Conservation (phyloP, 1,140 invertebrate species). For the Polypedilum vanderplanki region DNA sequence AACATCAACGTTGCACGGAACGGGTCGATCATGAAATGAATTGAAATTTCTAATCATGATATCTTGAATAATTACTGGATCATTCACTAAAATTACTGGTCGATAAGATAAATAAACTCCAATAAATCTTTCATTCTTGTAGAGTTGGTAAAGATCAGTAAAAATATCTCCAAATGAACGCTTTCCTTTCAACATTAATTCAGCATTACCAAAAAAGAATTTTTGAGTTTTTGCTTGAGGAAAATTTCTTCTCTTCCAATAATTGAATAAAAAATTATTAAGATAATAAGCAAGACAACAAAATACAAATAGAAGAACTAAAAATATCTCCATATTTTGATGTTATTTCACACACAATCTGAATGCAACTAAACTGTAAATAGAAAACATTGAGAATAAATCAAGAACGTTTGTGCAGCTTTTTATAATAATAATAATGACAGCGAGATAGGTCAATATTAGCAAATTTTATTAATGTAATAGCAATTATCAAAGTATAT, state of each 20-base stretch:
- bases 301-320: not conserved
- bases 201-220: not conserved
- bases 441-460: no score
- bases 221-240: not conserved
- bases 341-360: not conserved
- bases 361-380: not conserved
- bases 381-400: slow-evolving; percentile 2
- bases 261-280: not conserved
- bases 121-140: not conserved
- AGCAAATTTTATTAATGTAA: no score
- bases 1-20: slow-evolving; percentile 36
- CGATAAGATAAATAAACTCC: slow-evolving; percentile 37
- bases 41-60: slow-evolving; percentile 44
- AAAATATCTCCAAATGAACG: not conserved
- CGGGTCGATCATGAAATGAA: slow-evolving; percentile 41
- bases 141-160: not conserved
- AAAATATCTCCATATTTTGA: not conserved
- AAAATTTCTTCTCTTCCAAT: not conserved
- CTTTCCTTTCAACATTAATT: not conserved
- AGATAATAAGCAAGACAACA: not conserved
- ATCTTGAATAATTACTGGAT: slow-evolving; percentile 42
- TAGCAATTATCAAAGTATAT: no score
- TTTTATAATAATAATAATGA: not conserved
- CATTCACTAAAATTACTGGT: slow-evolving; percentile 39
- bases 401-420: not conserved